phyloP scores from a whole-genome alignment of 53 echinoderm and acorn worm species.

The Arbacia lixula region DNA sequence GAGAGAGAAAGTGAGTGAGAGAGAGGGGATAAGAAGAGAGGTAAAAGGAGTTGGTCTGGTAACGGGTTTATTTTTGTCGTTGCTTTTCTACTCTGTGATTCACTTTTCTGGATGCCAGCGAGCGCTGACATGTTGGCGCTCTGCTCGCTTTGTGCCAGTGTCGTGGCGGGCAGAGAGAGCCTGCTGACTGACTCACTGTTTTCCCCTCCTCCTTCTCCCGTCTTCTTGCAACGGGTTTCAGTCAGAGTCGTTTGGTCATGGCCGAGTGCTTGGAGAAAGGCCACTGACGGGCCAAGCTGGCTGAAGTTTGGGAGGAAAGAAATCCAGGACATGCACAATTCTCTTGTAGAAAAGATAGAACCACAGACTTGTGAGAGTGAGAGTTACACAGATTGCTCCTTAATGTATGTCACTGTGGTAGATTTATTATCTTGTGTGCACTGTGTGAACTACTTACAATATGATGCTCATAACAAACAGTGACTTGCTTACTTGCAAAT shows the following conservation, averaged over 20 bases:
- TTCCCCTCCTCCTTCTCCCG: background rate
- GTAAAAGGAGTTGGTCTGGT: constrained; percentile 4
- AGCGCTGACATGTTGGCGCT: constrained; percentile 3
- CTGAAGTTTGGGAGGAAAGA: too few species aligned
- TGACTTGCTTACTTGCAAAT: too few species aligned
- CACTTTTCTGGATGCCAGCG: constrained; percentile 20
- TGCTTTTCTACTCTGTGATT: constrained; percentile 12
- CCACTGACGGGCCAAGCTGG: constrained; percentile 22
- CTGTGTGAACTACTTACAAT: too few species aligned
- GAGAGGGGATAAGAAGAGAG: too few species aligned
- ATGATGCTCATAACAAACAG: too few species aligned
- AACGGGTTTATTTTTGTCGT: constrained; percentile 45
- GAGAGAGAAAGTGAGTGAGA: too few species aligned
- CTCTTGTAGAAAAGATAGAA: too few species aligned
- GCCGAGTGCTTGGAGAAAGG: constrained; percentile 21
- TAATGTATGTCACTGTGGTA: too few species aligned
- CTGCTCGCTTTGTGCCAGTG: constrained; percentile 7
- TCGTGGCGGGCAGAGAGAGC: background rate
- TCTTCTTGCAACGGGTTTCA: background rate
- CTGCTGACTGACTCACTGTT: constrained; percentile 16
- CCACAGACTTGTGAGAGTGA: too few species aligned
- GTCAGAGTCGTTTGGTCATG: constrained; percentile 20
- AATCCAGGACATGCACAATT: too few species aligned
- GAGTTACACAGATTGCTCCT: too few species aligned
- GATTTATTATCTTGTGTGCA: too few species aligned